Evolutionary conservation across 2,797 vertebrate species (phyloP).

Genomic region (Anabas testudineus): DNA sequence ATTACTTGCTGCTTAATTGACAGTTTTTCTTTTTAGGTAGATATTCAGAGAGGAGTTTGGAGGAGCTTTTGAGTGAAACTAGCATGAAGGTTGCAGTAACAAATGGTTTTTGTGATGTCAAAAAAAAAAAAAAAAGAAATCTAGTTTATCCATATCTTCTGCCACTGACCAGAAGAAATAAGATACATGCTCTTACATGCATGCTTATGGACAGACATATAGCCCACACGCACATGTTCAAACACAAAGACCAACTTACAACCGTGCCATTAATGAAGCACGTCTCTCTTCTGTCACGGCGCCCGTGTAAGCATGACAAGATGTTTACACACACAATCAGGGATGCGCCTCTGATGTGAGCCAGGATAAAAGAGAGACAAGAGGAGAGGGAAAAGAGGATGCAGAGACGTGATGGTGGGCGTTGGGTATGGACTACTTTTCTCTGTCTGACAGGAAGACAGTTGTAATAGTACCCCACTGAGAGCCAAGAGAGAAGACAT

Average conservation of each 20-base stretch:
- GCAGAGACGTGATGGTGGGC: constrained; percentile 57
- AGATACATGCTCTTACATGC: constrained; percentile 16
- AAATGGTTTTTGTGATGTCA: constrained; percentile 21
- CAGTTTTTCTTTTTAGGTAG: constrained; percentile 36
- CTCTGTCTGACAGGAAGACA: constrained; percentile 77
- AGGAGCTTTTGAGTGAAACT: constrained; percentile 21
- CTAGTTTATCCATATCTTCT: constrained; percentile 12
- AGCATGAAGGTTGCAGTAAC: constrained; percentile 12
- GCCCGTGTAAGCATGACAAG: constrained; percentile 79
- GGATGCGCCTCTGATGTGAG: constrained; percentile 72
- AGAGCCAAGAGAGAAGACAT: constrained; percentile 46
- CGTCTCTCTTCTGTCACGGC: constrained; percentile 77
- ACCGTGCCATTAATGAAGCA: constrained; percentile 73
- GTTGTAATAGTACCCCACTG: constrained; percentile 75
- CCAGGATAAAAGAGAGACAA: constrained; percentile 75
- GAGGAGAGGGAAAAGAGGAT: constrained; percentile 56
- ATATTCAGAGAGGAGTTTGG: constrained; percentile 20
- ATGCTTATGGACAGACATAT: constrained; percentile 41
- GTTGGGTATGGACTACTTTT: constrained; percentile 59
- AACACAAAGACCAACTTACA: constrained; percentile 72
- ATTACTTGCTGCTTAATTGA: constrained; percentile 66
- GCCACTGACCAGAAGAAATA: constrained; percentile 51
- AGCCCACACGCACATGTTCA: constrained; percentile 53
- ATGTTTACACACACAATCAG: constrained; percentile 82
- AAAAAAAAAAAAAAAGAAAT: constrained; percentile 22